These are phyloP conservation scores for Peromyscus nudipes DNA, from an alignment of 2,797 vertebrate genomes.

Conservation along the genomic window DNA sequence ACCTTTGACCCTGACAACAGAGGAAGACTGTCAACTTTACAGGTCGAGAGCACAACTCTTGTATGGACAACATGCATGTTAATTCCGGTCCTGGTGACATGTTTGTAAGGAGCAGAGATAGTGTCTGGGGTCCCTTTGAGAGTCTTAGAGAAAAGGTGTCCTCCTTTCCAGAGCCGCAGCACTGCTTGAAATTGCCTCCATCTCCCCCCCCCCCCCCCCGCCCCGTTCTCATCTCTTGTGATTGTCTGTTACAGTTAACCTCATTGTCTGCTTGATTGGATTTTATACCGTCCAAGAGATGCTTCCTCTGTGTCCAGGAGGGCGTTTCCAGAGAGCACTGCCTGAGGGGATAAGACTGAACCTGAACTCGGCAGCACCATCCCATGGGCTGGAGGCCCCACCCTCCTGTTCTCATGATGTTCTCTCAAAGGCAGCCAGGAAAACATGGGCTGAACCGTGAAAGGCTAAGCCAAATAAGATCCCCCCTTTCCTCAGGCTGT, in stretches of 20 bases:
- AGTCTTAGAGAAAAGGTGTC: background rate
- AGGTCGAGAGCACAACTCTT: background rate
- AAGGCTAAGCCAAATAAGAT: background rate
- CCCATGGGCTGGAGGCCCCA: background rate
- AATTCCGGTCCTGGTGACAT: background rate
- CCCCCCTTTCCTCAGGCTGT: background rate
- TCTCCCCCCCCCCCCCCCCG: too few species aligned
- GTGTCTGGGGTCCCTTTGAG: background rate
- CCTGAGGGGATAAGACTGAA: background rate
- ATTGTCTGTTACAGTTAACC: background rate
- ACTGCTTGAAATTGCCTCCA: background rate
- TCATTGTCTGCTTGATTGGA: background rate
- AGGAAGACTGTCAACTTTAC: background rate
- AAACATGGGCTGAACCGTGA: background rate
- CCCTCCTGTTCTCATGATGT: background rate
- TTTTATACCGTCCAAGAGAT: background rate
- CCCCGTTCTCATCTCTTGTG: background rate
- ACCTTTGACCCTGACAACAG: background rate
- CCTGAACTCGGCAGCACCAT: too few species aligned
- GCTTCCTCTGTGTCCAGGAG: background rate
- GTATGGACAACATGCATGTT: background rate
- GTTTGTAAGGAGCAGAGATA: background rate
- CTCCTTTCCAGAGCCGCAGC: background rate
- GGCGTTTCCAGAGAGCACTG: background rate
- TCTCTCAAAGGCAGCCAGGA: background rate